A percentile compares a stretch with the other conserved stretches of the same genome.
Evolutionary conservation across 2,797 vertebrate genomes (phyloP).

Genomic region (Enteromius viviparus): DNA sequence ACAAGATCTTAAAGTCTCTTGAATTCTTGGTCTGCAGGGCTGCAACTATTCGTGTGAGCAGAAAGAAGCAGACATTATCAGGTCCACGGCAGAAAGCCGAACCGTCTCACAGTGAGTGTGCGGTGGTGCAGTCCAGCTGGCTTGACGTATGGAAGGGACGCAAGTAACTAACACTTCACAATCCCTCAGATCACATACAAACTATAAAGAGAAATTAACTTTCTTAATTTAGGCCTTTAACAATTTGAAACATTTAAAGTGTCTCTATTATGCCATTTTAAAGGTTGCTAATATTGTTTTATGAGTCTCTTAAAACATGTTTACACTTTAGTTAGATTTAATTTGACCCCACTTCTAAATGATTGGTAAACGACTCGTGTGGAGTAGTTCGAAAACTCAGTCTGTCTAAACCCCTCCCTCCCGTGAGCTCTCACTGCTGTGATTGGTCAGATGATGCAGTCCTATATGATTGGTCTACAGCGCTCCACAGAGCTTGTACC

Average conservation of each 20-base stretch:
- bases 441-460: no score
- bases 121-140: conserved; percentile 74
- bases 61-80: conserved; percentile 65
- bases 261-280: no score
- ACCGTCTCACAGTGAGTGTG: conserved; percentile 46
- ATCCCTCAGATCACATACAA: neutral
- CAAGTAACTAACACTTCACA: conserved; percentile 67
- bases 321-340: no score
- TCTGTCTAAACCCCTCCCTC: no score
- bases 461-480: no score
- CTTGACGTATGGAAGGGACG: conserved; percentile 80
- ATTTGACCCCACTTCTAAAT: no score
- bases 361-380: no score
- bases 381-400: no score
- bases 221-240: neutral
- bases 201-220: neutral
- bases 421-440: no score
- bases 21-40: conserved; percentile 59
- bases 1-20: neutral
- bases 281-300: no score
- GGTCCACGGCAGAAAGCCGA: neutral
- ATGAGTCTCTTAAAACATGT: no score
- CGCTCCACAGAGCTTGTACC: no score
- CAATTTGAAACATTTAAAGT: neutral
- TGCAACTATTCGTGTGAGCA: conserved; percentile 79